Conservation (phyloP, 23 tunicate species). For the Botrylloides violaceus region DNA sequence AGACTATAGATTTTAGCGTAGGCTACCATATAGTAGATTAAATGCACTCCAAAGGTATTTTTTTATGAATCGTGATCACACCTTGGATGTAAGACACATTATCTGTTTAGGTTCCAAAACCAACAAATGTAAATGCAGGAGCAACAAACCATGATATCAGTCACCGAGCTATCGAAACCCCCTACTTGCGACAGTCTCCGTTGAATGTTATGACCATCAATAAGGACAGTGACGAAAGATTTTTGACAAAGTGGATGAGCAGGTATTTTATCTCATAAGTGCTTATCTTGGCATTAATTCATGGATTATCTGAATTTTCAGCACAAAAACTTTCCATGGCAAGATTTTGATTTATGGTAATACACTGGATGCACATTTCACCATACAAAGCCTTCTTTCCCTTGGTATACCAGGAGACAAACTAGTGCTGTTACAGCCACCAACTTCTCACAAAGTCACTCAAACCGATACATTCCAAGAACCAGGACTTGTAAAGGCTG, state of each 20-base stretch:
- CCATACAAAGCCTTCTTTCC: constrained; percentile 41
- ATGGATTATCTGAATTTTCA: neutral
- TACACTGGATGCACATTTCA: constrained; percentile 47
- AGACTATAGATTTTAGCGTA: no score
- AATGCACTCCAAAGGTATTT: no score
- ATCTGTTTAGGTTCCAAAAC: constrained; percentile 78
- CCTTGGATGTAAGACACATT: no score
- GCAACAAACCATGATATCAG: constrained; percentile 58
- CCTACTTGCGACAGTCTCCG: constrained; percentile 1
- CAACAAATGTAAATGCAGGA: constrained; percentile 48
- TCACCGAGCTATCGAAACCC: constrained; percentile 30
- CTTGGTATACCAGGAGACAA: constrained; percentile 51
- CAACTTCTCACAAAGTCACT: constrained; percentile 25
- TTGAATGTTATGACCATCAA: constrained; percentile 78
- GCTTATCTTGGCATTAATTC: neutral
- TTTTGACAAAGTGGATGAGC: constrained; percentile 38
- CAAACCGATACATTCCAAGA: constrained; percentile 76
- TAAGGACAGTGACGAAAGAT: constrained; percentile 34
- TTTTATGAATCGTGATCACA: no score
- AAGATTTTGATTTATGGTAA: constrained; percentile 69
- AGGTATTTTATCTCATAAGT: constrained; percentile 1
- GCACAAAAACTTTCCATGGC: constrained; percentile 2
- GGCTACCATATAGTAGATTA: no score
- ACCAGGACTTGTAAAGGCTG: constrained; percentile 47
- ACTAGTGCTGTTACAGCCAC: constrained; percentile 58